Evolutionary conservation across 2,888 invertebrate species (phyloP).

Genomic region (Drosophila barbarae): DNA sequence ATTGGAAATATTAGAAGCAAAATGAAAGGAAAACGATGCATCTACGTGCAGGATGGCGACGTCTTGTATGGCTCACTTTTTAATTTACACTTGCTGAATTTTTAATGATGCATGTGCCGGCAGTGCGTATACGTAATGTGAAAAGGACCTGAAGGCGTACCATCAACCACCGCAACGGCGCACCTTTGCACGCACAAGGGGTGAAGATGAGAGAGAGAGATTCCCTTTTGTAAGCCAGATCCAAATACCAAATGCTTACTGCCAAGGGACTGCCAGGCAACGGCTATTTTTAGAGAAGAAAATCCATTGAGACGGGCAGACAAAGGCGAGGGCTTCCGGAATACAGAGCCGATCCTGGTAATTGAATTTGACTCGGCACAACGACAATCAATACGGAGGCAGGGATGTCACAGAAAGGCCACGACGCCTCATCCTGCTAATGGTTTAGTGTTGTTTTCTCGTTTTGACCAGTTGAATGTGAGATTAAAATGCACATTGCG

Average conservation of each 20-base stretch:
- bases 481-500: slow-evolving; percentile 57
- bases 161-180: background rate
- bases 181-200: slow-evolving; percentile 4
- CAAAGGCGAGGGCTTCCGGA: slow-evolving; percentile 23
- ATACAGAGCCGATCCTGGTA: slow-evolving; percentile 36
- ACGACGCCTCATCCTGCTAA: slow-evolving; percentile 33
- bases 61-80: slow-evolving; percentile 35
- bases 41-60: slow-evolving; percentile 47
- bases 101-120: slow-evolving; percentile 46
- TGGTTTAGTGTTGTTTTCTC: slow-evolving; percentile 8
- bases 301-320: slow-evolving; percentile 33
- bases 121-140: slow-evolving; percentile 51
- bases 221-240: slow-evolving; percentile 7
- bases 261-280: slow-evolving; percentile 23
- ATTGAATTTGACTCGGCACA: slow-evolving; percentile 59
- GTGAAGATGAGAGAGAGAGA: background rate
- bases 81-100: slow-evolving; percentile 64
- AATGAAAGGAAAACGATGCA: slow-evolving; percentile 49
- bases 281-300: slow-evolving; percentile 48
- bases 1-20: slow-evolving; percentile 48
- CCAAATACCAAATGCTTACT: slow-evolving; percentile 27
- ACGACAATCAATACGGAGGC: slow-evolving; percentile 54
- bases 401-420: slow-evolving; percentile 23
- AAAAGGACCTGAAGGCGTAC: slow-evolving; percentile 12
- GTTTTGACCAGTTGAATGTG: slow-evolving; percentile 7